Evolutionary conservation across 2,888 invertebrate species (phyloP).

Genomic region (Lepidochrysops patricia): DNA sequence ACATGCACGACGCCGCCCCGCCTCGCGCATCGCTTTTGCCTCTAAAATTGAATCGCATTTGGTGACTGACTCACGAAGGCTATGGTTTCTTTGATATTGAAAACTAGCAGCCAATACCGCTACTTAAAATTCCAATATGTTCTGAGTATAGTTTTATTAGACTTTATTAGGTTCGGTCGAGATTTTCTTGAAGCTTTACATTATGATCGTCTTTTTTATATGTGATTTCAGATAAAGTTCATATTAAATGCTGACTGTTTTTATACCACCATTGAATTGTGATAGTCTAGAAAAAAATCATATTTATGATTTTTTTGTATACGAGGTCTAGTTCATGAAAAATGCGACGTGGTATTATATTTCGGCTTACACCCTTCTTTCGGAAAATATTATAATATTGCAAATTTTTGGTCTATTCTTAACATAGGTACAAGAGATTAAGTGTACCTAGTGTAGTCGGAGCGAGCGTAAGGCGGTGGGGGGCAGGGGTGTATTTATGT

Average conservation of each 20-base stretch:
- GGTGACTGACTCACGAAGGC: constrained; percentile 42
- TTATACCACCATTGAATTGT: neutral
- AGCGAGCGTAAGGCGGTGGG: constrained; percentile 27
- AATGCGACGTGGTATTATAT: neutral
- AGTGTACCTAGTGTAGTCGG: constrained; percentile 57
- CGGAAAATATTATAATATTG: neutral
- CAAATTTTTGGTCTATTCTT: constrained; percentile 33
- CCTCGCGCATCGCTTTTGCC: constrained; percentile 48
- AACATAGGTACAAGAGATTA: constrained; percentile 70
- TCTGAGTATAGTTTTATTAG: constrained; percentile 13
- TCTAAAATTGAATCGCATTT: constrained; percentile 68
- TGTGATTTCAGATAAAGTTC: neutral
- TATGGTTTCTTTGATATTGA: constrained; percentile 44
- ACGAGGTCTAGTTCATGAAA: too few species aligned
- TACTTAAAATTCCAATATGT: constrained; percentile 25
- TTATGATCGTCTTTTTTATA: neutral
- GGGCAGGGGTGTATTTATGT: constrained; percentile 69
- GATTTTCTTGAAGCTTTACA: neutral
- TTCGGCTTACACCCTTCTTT: neutral
- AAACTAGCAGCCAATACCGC: constrained; percentile 21
- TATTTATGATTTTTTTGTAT: too few species aligned
- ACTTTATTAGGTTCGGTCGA: constrained; percentile 4
- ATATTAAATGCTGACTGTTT: neutral
- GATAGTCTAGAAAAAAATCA: too few species aligned
- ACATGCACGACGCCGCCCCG: constrained; percentile 53